Base-by-base conservation (phyloP, 2,888 invertebrate species). In the Parnassius apollo region DNA sequence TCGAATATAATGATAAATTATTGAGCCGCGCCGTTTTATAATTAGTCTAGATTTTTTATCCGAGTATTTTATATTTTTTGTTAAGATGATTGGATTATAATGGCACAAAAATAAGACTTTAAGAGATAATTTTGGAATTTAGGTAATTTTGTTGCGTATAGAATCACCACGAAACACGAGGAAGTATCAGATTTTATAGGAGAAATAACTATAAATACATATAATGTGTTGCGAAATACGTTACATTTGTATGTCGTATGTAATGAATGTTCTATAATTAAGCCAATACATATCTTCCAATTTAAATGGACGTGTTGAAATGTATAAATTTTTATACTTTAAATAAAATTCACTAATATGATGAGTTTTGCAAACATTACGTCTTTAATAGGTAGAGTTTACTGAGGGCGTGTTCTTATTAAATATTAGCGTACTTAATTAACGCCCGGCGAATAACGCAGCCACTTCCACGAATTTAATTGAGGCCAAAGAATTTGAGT, bases 401-500 rank as follows among this genome's bases (percentile, higher is more conserved):
- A 74, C 76, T 74, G 75, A 75, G 77, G 75, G 78, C 72, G 72
- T 76, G 80, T 78, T 55, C 80, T 75, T 75, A 76, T 79, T 80
- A 85, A 87, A 87, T 83, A 86, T 88, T 83, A 85, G 84, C 81
- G 75, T 79, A 87, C 77, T 87, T 83, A 85, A 90, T 88, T 87
- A 88, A 82, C 82, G 80, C 80, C 75, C 82, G 80, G 79, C 83
- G 79, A 82, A 83, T 80, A 81, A 80, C 83, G 78, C 81, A 83
- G 80, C 81, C 82, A 79, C 81, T 89, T 91, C 88, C 85, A 84
- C 83, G 88, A 89, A 89, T 86, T 85, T 88, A 88, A 90, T 89
- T 89, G 84, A 83, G 88, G 89, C 85, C 85, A 88, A 88, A 88
- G 83, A 87, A 85, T 89, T 87, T 85, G 83, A 84, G 83, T 88